Base-by-base conservation (phyloP, 2,113 vertebrate species). In the Neomonachus schauinslandi region DNA sequence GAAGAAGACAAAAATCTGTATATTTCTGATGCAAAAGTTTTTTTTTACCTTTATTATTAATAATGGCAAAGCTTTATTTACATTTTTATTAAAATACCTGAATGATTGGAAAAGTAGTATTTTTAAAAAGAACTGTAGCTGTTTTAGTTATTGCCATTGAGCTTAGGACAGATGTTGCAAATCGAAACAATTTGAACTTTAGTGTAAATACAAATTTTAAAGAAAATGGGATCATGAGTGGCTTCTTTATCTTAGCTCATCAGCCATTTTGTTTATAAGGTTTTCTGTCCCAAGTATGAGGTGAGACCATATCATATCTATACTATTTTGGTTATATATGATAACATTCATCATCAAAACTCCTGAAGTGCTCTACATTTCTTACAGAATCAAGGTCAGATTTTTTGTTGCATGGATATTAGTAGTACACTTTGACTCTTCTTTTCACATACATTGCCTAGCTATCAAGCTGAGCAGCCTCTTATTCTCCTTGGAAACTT, bases 31-130 rank as follows among this genome's bases (percentile, higher is more conserved):
- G 61, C 42, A 95, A 24, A 92, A 69, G 16, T 15, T 76, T 74
- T 13, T 13, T 13, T 33, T 82, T n/a, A 53, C 7, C 61, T 71
- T 91, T 91, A 31, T 85, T 36, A 71, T 61, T 80, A 87, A 69
- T 49, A 61, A 80, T 69, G 26, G 33, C 63, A 82, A 92, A 74
- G 3, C 46, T 71, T 82, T 9, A 46, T 42, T 89, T 95, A 53
- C 28, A 79, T 92, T 89, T 92, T 63, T 65, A 57, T 57, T 86
- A 74, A 96, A 91, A 57, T 74, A 65, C 4, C 49, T 84, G 59
- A 77, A 77, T 49, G 39, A 61, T 83, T 16, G 19, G 49, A 16
- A 11, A 87, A n/a, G 2, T 69, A 69, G 28, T 89, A 77, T 81
- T 91, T 86, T 33, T 51, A 67, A 39, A 69, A 86, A 61, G 42